Evolutionary conservation across 2,888 invertebrate genomes (phyloP).

Genomic region (Andrena bicolor): DNA sequence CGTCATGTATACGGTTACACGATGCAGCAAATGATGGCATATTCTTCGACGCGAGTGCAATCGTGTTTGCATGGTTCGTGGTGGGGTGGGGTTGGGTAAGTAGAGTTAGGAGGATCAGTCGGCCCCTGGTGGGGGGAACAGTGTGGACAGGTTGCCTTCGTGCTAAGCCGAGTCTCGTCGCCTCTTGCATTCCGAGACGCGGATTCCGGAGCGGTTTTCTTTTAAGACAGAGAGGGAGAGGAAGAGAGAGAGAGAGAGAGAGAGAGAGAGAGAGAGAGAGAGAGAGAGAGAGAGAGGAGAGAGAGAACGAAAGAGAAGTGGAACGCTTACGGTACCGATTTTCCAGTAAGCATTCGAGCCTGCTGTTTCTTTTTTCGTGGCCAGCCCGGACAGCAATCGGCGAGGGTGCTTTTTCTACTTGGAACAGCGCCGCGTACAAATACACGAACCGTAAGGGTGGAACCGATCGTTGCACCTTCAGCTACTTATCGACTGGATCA

Average conservation of each 20-base stretch:
- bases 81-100: constrained; percentile 54
- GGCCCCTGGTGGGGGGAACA: constrained; percentile 55
- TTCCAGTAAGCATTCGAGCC: constrained; percentile 75
- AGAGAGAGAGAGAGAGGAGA: constrained; percentile 30
- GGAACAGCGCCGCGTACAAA: constrained; percentile 45
- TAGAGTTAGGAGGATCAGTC: constrained; percentile 59
- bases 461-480: constrained; percentile 74
- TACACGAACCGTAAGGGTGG: constrained; percentile 57
- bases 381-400: constrained; percentile 32
- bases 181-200: constrained; percentile 75
- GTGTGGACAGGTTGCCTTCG: constrained; percentile 63
- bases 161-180: constrained; percentile 70
- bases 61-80: constrained; percentile 59
- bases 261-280: constrained; percentile 19
- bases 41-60: constrained; percentile 47
- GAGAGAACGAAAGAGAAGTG: constrained; percentile 75
- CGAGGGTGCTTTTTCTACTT: constrained; percentile 41
- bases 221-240: constrained; percentile 60
- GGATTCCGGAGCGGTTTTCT: constrained; percentile 83
- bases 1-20: constrained; percentile 25
- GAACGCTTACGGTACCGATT: constrained; percentile 83
- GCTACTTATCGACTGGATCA: constrained; percentile 76
- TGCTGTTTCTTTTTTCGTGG: constrained; percentile 41
- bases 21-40: constrained; percentile 50
- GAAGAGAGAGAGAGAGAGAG: not conserved